A percentile compares a stretch with the other conserved stretches of the same genome.
These are phyloP conservation scores for Lithobates pipiens DNA, from an alignment of 2,797 vertebrate genomes.

Conservation along the genomic window DNA sequence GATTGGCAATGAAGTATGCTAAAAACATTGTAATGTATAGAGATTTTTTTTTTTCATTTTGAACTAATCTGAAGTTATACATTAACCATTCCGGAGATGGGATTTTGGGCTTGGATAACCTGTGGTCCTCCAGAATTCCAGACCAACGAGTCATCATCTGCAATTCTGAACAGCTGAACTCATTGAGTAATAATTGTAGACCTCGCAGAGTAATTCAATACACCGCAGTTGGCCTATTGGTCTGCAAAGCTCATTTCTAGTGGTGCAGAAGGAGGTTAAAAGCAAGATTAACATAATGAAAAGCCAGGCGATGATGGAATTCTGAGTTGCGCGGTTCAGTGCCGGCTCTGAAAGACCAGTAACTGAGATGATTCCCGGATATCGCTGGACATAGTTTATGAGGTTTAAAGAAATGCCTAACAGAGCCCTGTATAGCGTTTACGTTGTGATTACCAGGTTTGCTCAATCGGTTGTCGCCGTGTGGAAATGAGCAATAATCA, in stretches of 20 bases:
- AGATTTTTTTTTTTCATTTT: not conserved
- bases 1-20: not conserved
- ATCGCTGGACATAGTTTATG: not conserved
- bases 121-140: constrained; percentile 1
- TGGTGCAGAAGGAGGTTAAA: constrained; percentile 5
- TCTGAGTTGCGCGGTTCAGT: not conserved
- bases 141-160: constrained; percentile 3
- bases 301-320: not conserved
- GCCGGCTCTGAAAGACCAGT: not conserved
- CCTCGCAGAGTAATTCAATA: not conserved
- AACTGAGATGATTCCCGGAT: not conserved
- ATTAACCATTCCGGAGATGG: not conserved
- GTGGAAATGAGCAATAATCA: not conserved
- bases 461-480: not conserved
- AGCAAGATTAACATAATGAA: constrained; percentile 8
- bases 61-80: not conserved
- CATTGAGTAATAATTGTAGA: not conserved
- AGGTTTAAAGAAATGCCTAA: not conserved
- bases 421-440: not conserved
- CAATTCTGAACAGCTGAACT: not conserved
- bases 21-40: not conserved
- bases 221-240: constrained; percentile 1
- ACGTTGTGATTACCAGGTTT: not conserved
- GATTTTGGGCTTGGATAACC: not conserved
- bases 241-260: not conserved